Conservation (phyloP, 1,140 invertebrate genomes). For the Oscheius sp. region DNA sequence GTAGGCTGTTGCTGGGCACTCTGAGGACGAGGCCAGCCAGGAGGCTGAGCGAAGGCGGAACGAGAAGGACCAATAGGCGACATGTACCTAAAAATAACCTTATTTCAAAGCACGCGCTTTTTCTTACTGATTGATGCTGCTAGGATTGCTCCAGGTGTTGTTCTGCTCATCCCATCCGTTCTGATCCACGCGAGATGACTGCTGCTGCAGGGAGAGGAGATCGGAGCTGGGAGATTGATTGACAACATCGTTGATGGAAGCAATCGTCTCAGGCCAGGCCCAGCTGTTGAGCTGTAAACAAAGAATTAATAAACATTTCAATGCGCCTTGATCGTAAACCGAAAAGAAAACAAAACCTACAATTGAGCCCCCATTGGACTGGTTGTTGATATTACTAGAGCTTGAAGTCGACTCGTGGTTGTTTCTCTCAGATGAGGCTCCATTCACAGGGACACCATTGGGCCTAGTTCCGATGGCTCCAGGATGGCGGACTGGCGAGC, state of each 20-base stretch:
- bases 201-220: not conserved
- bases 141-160: not conserved
- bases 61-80: not conserved
- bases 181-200: not conserved
- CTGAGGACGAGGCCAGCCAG: constrained; percentile 2
- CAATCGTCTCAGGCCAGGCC: not conserved
- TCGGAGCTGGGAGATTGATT: not conserved
- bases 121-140: not conserved
- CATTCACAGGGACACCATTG: not conserved
- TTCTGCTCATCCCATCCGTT: constrained; percentile 6
- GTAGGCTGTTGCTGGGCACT: constrained; percentile 1
- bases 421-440: not conserved
- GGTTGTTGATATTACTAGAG: not conserved
- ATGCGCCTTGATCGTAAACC: no score
- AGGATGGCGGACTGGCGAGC: constrained; percentile 1
- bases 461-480: not conserved
- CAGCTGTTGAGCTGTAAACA: constrained; percentile 1
- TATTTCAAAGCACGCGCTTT: no score
- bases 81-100: no score
- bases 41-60: not conserved
- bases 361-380: not conserved
- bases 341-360: not conserved
- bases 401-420: no score
- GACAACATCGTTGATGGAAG: not conserved
- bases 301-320: no score